Evolutionary conservation across 2,113 vertebrate species (phyloP).

Genomic region (Meriones unguiculatus): DNA sequence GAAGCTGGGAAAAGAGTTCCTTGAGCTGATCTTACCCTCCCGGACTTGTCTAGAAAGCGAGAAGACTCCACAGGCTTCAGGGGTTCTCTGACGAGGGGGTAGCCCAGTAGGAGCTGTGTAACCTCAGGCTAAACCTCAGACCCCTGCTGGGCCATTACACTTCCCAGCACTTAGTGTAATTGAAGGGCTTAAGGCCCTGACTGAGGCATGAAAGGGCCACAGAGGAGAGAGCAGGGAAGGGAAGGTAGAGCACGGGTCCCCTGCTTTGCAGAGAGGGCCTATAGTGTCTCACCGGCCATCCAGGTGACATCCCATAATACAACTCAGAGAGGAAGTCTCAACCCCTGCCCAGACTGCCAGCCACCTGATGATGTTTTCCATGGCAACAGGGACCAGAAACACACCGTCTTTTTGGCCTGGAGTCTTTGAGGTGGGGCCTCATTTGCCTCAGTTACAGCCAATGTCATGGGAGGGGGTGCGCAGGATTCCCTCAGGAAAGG

Average conservation of each 20-base stretch:
- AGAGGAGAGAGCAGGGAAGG: background rate
- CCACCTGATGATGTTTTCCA: constrained; percentile 31
- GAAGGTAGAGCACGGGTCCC: background rate
- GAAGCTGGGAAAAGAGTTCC: background rate
- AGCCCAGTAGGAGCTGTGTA: background rate
- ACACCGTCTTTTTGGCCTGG: constrained; percentile 54
- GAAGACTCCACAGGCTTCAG: constrained; percentile 29
- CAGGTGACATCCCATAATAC: background rate
- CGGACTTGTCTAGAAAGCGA: background rate
- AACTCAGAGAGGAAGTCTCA: background rate
- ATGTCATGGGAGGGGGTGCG: background rate
- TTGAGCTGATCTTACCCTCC: constrained; percentile 10
- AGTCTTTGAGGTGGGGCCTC: constrained; percentile 43
- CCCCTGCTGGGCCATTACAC: background rate
- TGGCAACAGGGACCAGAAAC: constrained; percentile 10
- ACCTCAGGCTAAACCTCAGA: background rate
- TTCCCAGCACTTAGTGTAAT: background rate
- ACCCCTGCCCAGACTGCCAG: background rate
- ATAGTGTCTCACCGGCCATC: background rate
- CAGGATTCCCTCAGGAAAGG: constrained; percentile 60
- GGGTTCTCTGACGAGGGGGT: background rate
- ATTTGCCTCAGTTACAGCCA: background rate
- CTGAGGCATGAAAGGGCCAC: background rate
- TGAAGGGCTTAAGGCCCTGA: background rate
- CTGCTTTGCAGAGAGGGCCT: too few species aligned